phyloP scores from a whole-genome alignment of 2,797 vertebrate species.

The Distichodus sexfasciatus region DNA sequence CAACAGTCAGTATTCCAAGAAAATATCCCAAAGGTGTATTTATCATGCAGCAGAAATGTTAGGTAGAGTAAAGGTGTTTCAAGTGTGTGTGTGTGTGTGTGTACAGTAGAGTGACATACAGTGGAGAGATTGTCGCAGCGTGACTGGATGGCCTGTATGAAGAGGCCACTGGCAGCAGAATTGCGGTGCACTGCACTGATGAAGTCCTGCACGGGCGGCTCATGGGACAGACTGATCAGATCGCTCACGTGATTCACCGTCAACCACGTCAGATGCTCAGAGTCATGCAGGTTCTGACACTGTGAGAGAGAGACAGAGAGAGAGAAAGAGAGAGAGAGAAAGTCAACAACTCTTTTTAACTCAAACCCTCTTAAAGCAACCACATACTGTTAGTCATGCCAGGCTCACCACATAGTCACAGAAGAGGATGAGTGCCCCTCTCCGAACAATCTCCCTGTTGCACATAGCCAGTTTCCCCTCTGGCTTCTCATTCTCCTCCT shows the following conservation, averaged over 20 bases:
- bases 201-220: conserved; percentile 97
- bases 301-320: conserved; percentile 49
- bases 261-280: conserved; percentile 95
- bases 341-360: background rate
- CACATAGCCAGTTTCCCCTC: conserved; percentile 82
- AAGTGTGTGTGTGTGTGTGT: background rate
- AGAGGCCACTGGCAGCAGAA: conserved; percentile 95
- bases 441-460: conserved; percentile 90
- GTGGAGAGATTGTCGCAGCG: conserved; percentile 91
- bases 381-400: background rate
- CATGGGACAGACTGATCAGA: conserved; percentile 91
- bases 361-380: background rate
- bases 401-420: conserved; percentile 95
- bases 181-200: conserved; percentile 97
- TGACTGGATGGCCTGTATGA: conserved; percentile 98
- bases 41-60: too few species aligned
- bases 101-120: conserved; percentile 72
- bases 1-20: too few species aligned
- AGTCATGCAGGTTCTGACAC: conserved; percentile 99
- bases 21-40: too few species aligned
- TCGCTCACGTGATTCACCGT: conserved; percentile 96
- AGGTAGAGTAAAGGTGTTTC: background rate
- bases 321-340: background rate
- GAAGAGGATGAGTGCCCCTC: conserved; percentile 94
- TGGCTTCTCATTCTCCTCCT: conserved; percentile 72